Evolutionary conservation across 2,797 vertebrate genomes (phyloP).

Genomic region (Coracias cyanogaster): DNA sequence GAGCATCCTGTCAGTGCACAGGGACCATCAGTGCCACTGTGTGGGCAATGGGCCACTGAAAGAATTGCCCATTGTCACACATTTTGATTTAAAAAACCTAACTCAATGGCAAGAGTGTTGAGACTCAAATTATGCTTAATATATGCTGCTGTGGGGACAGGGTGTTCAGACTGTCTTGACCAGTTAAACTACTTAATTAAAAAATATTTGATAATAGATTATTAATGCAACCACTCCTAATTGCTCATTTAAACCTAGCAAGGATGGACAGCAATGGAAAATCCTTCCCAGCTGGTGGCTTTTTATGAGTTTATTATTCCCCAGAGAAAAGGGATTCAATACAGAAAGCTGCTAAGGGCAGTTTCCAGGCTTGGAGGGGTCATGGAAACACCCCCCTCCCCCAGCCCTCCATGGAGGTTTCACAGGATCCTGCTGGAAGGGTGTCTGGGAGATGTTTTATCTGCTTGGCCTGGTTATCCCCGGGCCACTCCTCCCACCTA

Average conservation of each 20-base stretch:
- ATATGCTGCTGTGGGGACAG: not conserved
- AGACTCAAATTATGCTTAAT: not conserved
- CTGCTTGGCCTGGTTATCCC: not conserved
- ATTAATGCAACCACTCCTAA: not conserved
- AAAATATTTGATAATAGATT: not conserved
- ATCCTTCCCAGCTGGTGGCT: not conserved
- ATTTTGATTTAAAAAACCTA: not conserved
- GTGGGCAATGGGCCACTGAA: not conserved
- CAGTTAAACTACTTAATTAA: not conserved
- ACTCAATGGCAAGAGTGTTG: not conserved
- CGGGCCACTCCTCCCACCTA: not conserved
- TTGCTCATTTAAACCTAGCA: not conserved
- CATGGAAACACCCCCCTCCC: not conserved
- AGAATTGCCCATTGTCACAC: not conserved
- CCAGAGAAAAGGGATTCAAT: not conserved
- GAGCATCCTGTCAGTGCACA: accelerated
- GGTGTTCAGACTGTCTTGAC: not conserved
- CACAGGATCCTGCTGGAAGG: not conserved
- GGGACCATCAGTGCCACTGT: not conserved
- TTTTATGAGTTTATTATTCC: not conserved
- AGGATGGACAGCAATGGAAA: not conserved
- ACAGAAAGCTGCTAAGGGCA: not conserved
- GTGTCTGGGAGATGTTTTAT: not conserved
- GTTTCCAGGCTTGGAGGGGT: not conserved
- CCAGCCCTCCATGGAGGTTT: accelerated